Evolutionary conservation across 1,140 invertebrate genomes (phyloP), one percentile per base, ranked within the genome.

Genomic region (Aricia agestis): DNA sequence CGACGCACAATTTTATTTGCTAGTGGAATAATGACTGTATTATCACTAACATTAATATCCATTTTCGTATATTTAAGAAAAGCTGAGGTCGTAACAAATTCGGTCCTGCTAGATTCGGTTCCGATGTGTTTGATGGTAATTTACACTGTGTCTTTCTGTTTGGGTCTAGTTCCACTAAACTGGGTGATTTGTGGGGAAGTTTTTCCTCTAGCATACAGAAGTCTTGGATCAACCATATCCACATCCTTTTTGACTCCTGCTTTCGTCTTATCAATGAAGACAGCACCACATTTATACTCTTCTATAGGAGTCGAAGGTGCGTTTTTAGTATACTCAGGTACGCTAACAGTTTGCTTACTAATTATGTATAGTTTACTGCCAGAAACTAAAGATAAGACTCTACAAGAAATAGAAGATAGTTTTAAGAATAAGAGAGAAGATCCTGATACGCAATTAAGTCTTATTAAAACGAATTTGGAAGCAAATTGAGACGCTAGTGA

Each of bases 141-240:
- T 11, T 91, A 91, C 25, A 86, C 79, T 66, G 74, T 90, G 45
- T 86, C 84, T 0, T 91, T 91, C 72, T 90, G 87, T 79, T 82
- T 90, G 78, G 89, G 89, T 36, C 72, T 90, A 70, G 89, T 89
- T 5, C 83, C 89, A 11, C 74, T 91, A 13, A 91, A 87, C 72
- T 91, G 89, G 89, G 89, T 91, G 10, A 90, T 91, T 68, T 91
- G 89, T 74, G 89, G 89, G 0, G 89, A 91, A 82, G 84, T 91
- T 10, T 91, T 91, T 72, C 89, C 89, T 6, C 77, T 91, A 72
- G 86, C 86, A 4, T 88, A 90, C 70, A 84, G 89, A 79, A 91
- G 87, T 79, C 78, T 91, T 70, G 89, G 89, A 11, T 90, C 89
- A 13, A 88, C 89, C 0, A 76, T 91, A n/a, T 90, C 87, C 9